phyloP scores from a whole-genome alignment of 2,797 vertebrate species.

The Sebastes miniatus region DNA sequence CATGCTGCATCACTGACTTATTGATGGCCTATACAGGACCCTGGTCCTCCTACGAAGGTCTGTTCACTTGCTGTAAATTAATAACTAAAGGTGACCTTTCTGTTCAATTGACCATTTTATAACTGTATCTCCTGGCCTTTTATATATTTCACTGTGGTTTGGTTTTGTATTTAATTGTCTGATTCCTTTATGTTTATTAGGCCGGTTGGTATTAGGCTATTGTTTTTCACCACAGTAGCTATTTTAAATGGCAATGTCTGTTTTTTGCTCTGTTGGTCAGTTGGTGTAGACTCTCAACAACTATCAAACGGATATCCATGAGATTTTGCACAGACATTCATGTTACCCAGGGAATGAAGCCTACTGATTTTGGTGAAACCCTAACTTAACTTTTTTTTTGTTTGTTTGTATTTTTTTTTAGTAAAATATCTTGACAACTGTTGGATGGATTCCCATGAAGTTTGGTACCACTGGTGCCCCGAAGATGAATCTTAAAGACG shows the following conservation, averaged over 20 bases:
- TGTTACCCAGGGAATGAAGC: no score
- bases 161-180: not conserved
- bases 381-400: no score
- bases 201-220: not conserved
- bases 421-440: no score
- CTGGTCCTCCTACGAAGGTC: not conserved
- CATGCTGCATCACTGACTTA: conserved; percentile 18
- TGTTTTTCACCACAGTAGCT: not conserved
- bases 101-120: not conserved
- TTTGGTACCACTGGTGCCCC: no score
- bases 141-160: not conserved
- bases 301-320: no score
- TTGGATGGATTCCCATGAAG: no score
- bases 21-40: not conserved
- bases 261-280: not conserved
- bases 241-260: not conserved
- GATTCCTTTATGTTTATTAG: not conserved
- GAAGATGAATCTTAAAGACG: no score
- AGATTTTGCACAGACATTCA: no score
- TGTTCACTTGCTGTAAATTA: not conserved
- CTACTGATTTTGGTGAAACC: no score
- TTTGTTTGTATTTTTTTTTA: no score
- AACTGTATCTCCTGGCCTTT: not conserved
- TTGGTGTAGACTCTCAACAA: not conserved
- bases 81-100: conserved; percentile 10